These are phyloP conservation scores for Stegophylla sp. DNA, from an alignment of 2,888 invertebrate species.

Conservation along the genomic window DNA sequence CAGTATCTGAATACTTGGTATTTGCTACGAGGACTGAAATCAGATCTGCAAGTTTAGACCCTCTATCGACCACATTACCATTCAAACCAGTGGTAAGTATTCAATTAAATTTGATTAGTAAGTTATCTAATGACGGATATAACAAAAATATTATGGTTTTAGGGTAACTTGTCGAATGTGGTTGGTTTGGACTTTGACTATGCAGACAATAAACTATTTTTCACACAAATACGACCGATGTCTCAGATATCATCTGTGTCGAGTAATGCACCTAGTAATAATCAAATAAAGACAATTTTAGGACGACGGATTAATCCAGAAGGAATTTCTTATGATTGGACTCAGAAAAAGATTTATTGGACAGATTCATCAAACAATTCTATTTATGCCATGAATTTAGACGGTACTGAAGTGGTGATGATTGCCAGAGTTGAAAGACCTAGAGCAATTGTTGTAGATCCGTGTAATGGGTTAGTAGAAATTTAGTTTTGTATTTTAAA, in stretches of 20 bases:
- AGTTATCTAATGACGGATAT: neutral
- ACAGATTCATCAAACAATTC: slow-evolving; percentile 94
- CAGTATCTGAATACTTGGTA: slow-evolving; percentile 86
- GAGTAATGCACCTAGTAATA: slow-evolving; percentile 73
- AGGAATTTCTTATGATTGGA: slow-evolving; percentile 97
- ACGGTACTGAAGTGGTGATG: slow-evolving; percentile 86
- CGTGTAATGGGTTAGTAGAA: slow-evolving; percentile 80
- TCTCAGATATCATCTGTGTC: slow-evolving; percentile 84
- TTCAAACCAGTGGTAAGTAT: slow-evolving; percentile 75
- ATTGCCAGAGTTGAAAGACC: slow-evolving; percentile 92
- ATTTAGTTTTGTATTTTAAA: neutral
- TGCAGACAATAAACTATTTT: slow-evolving; percentile 83
- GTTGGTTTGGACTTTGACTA: slow-evolving; percentile 96
- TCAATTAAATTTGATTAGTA: neutral
- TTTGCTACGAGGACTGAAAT: slow-evolving; percentile 95
- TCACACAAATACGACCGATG: slow-evolving; percentile 92
- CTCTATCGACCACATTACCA: slow-evolving; percentile 79
- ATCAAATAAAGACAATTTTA: slow-evolving; percentile 74
- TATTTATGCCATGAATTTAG: slow-evolving; percentile 92
- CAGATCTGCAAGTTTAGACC: slow-evolving; percentile 86
- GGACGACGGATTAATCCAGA: slow-evolving; percentile 87
- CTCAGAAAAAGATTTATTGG: slow-evolving; percentile 96
- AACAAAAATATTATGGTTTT: slow-evolving; percentile 19
- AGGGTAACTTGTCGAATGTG: slow-evolving; percentile 84
- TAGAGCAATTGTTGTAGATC: slow-evolving; percentile 93